These are phyloP conservation scores for Nasalis larvatus DNA, from an alignment of 2,113 vertebrate genomes.

Conservation along the genomic window DNA sequence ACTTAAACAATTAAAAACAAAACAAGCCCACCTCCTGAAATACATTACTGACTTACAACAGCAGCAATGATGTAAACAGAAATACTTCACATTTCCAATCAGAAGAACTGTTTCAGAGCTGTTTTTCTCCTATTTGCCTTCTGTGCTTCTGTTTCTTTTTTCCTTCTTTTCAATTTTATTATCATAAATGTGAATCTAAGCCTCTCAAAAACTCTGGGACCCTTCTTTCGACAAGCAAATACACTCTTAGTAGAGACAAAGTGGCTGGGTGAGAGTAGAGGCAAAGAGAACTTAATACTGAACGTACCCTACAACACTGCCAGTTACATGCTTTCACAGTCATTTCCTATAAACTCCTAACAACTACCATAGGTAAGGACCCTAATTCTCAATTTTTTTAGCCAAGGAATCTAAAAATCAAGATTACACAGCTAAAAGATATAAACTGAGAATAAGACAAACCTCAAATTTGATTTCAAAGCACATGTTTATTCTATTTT, in stretches of 20 bases:
- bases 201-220: not conserved
- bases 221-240: constrained; percentile 6
- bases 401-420: not conserved
- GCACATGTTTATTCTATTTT: not conserved
- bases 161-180: not conserved
- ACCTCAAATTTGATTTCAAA: not conserved
- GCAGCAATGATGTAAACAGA: not conserved
- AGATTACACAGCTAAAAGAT: not conserved
- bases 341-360: not conserved
- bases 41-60: not conserved
- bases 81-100: not conserved
- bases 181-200: not conserved
- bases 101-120: not conserved
- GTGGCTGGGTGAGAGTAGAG: not conserved
- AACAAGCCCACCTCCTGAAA: not conserved
- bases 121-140: not conserved
- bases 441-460: not conserved
- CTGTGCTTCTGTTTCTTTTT: not conserved
- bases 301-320: not conserved
- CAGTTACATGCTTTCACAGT: not conserved
- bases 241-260: not conserved
- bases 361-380: not conserved
- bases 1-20: constrained; percentile 2
- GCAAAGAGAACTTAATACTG: not conserved
- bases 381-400: not conserved